A percentile compares a stretch with the other conserved stretches of the same genome.
Conservation (phyloP, 2,888 invertebrate species). For the Automeris io region DNA sequence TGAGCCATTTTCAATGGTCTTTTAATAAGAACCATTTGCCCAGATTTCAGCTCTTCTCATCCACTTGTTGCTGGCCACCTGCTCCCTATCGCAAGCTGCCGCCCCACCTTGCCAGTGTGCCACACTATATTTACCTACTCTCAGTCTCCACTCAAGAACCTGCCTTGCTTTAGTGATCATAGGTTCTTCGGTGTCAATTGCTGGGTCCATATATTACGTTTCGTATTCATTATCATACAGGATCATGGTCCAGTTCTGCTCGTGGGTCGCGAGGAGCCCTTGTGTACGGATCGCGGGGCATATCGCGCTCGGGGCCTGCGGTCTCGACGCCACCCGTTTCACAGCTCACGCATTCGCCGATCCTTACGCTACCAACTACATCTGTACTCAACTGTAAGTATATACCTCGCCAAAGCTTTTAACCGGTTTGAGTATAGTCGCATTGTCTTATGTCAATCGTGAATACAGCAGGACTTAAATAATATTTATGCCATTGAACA, state of each 20-base stretch:
- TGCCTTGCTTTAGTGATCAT: too few species aligned
- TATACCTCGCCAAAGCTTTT: neutral
- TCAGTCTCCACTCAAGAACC: too few species aligned
- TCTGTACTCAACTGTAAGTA: constrained; percentile 55
- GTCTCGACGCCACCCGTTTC: constrained; percentile 21
- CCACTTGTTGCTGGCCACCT: too few species aligned
- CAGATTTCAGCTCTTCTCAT: too few species aligned
- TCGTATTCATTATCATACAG: constrained; percentile 8
- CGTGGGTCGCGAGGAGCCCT: constrained; percentile 48
- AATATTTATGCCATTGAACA: too few species aligned
- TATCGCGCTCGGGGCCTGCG: constrained; percentile 18
- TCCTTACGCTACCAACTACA: constrained; percentile 44
- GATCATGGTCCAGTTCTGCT: constrained; percentile 37
- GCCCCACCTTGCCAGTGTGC: too few species aligned
- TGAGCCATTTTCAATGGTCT: too few species aligned
- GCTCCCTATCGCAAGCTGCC: too few species aligned
- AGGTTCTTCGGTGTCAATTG: too few species aligned
- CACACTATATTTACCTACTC: too few species aligned
- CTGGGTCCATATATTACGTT: too few species aligned
- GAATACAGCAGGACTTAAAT: neutral
- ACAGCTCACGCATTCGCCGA: constrained; percentile 16
- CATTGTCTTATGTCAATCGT: neutral
- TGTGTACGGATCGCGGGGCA: constrained; percentile 47
- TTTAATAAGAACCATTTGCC: too few species aligned
- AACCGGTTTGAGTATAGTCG: neutral